A percentile compares a stretch with the other conserved stretches of the same genome.
These are phyloP conservation scores for Drosophila nigromelanica DNA, from an alignment of 1,140 invertebrate genomes.

Conservation along the genomic window DNA sequence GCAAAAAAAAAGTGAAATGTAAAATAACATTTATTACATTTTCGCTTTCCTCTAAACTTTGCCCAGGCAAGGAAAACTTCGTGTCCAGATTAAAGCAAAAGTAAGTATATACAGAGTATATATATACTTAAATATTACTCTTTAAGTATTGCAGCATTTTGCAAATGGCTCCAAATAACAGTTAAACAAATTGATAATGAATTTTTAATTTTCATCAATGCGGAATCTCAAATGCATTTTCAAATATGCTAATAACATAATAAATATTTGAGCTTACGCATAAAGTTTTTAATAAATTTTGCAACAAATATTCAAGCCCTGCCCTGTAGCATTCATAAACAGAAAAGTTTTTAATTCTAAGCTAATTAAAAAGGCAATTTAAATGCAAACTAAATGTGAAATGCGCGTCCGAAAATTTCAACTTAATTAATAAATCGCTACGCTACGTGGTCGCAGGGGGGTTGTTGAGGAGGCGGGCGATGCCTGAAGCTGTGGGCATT, in stretches of 20 bases:
- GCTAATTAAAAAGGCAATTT: slow-evolving; percentile 68
- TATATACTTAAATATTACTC: slow-evolving; percentile 13
- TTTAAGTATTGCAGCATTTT: slow-evolving; percentile 41
- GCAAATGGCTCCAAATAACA: slow-evolving; percentile 13
- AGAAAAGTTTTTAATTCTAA: slow-evolving; percentile 58
- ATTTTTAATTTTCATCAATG: slow-evolving; percentile 48
- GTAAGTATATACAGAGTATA: slow-evolving; percentile 16
- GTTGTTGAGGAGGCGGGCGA: neutral
- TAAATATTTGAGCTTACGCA: slow-evolving; percentile 39
- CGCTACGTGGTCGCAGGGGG: slow-evolving; percentile 12
- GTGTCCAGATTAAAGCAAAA: slow-evolving; percentile 33
- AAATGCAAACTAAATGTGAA: slow-evolving; percentile 60
- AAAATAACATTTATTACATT: slow-evolving; percentile 70
- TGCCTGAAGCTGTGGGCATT: slow-evolving; percentile 4
- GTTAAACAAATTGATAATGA: slow-evolving; percentile 21
- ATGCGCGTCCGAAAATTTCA: slow-evolving; percentile 32
- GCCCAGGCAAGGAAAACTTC: slow-evolving; percentile 14
- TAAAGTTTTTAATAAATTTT: slow-evolving; percentile 34
- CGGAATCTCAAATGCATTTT: slow-evolving; percentile 20
- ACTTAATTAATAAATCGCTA: slow-evolving; percentile 54
- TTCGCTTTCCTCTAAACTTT: slow-evolving; percentile 38
- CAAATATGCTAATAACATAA: slow-evolving; percentile 35
- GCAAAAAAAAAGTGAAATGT: slow-evolving; percentile 31
- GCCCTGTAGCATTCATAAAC: slow-evolving; percentile 24
- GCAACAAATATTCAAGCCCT: slow-evolving; percentile 1